Evolutionary conservation across 2,888 invertebrate species (phyloP), one percentile per base, ranked within the genome.

Genomic region (Pasiphila rectangulata): DNA sequence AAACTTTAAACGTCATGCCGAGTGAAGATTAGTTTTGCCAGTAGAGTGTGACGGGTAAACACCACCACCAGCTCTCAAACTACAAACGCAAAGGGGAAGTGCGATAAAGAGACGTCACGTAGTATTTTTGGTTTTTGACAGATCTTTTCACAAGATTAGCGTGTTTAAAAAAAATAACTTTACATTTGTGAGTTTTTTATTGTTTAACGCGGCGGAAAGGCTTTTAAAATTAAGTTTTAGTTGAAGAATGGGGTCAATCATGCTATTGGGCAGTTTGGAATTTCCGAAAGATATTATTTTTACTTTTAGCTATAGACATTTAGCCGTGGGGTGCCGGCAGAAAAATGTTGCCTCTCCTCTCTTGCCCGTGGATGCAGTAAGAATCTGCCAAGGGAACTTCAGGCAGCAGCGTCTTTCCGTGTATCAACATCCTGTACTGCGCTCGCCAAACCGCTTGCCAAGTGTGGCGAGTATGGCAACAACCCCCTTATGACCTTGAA

Each of bases 31-130:
- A n/a, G n/a, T n/a, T n/a, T n/a, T n/a, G n/a, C n/a, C n/a, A n/a
- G n/a, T n/a, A n/a, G n/a, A n/a, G n/a, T n/a, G n/a, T 30, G 23
- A 37, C 17, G 29, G 29, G 19, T 17, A 5, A 37, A 44, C 17
- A n/a, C n/a, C 15, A 44, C 6, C 16, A 12, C 21, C 12, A 12
- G 10, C 41, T 46, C 19, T 19, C 3, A 5, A 10, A 1, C 41
- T 45, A 50, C 9, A 25, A 32, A 40, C 15, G 37, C 32, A 17
- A 48, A 44, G 54, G 54, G 54, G 62, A 56, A 56, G 50, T 51
- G 59, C 81, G 81, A 84, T 85, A 84, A 79, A 83, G 83, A 83
- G 83, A 82, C 81, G 85, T 83, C 82, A 81, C 70, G 72, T 61
- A 63, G 66, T 67, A 59, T 69, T 66, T 71, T 73, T 77, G 75